Evolutionary conservation across 2,888 invertebrate genomes (phyloP).

Genomic region (Mechanitis mazaeus): DNA sequence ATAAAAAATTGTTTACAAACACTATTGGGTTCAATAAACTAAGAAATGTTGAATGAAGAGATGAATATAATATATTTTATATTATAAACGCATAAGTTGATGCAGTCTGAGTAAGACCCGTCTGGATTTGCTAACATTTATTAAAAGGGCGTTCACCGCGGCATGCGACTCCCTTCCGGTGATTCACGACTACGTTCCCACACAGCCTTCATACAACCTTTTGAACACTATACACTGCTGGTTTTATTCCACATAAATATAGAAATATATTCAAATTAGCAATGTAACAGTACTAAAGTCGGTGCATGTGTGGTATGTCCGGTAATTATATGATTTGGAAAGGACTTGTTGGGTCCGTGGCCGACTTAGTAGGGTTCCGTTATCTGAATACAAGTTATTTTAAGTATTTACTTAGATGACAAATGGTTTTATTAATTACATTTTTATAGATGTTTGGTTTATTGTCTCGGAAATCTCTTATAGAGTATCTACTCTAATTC

Average conservation of each 20-base stretch:
- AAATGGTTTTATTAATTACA: too few relatives aligned
- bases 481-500: too few relatives aligned
- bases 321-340: not conserved
- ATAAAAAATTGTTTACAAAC: conserved; percentile 12
- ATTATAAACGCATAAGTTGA: too few relatives aligned
- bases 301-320: conserved; percentile 4
- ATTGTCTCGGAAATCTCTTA: too few relatives aligned
- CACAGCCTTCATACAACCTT: conserved; percentile 13
- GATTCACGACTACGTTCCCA: conserved; percentile 29
- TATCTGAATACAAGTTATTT: too few relatives aligned
- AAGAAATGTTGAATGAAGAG: not conserved
- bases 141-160: conserved; percentile 4
- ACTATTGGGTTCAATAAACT: conserved; percentile 16
- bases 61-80: too few relatives aligned
- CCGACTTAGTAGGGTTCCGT: not conserved
- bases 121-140: not conserved
- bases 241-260: not conserved
- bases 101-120: not conserved
- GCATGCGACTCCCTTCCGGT: conserved; percentile 35
- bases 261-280: not conserved
- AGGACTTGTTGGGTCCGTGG: not conserved
- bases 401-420: too few relatives aligned
- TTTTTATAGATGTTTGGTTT: too few relatives aligned
- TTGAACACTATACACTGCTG: not conserved
- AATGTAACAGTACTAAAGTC: not conserved